Conservation (phyloP, 2,797 vertebrate genomes). For the Dryobates pubescens region DNA sequence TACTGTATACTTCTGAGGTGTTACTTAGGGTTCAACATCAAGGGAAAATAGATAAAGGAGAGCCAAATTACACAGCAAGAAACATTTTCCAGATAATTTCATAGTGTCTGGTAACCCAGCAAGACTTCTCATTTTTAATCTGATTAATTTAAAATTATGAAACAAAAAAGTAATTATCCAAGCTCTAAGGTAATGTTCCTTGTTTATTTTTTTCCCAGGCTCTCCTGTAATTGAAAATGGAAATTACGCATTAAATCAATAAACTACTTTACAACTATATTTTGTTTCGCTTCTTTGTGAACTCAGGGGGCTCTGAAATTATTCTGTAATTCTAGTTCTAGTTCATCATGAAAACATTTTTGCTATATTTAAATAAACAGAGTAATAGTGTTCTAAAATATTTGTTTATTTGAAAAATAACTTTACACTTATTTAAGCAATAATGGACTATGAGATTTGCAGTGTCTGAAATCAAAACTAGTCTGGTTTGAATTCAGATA, state of each 20-base stretch:
- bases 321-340: not conserved
- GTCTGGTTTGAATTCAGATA: not conserved
- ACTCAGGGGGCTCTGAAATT: not conserved
- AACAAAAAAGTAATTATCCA: not conserved
- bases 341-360: not conserved
- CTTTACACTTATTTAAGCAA: not conserved
- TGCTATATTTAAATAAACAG: not conserved
- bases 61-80: not conserved
- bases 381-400: not conserved
- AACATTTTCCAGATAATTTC: not conserved
- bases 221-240: not conserved
- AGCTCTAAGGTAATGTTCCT: not conserved
- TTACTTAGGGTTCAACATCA: not conserved
- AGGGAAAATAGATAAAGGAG: not conserved
- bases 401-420: not conserved
- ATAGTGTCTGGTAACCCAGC: not conserved
- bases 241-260: not conserved
- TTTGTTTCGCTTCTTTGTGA: not conserved
- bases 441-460: not conserved
- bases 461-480: not conserved
- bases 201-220: not conserved
- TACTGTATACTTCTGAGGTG: not conserved
- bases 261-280: not conserved
- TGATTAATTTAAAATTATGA: not conserved
- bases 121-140: not conserved